Percentiles rank a stretch among this genome's conserved stretches.
These are phyloP conservation scores for Eilema sororculum DNA, from an alignment of 2,888 invertebrate genomes.

Conservation along the genomic window DNA sequence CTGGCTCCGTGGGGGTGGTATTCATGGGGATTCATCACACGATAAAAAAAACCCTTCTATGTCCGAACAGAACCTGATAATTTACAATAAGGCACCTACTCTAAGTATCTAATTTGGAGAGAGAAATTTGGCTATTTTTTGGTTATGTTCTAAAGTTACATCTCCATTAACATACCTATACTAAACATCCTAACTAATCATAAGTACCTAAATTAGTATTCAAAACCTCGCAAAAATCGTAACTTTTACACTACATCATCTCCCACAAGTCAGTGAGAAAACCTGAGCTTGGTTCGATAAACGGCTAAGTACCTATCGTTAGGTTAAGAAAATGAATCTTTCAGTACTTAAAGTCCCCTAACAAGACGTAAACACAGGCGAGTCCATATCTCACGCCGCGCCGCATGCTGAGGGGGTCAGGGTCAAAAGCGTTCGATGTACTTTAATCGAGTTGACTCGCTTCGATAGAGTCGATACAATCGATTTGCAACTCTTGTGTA, in stretches of 20 bases:
- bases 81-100: too few relatives aligned
- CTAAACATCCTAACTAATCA: too few relatives aligned
- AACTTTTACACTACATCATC: not conserved
- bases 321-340: slow-evolving; percentile 38
- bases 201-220: too few relatives aligned
- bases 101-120: not conserved
- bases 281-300: not conserved
- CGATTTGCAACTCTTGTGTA: slow-evolving; percentile 62
- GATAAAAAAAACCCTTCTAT: too few relatives aligned
- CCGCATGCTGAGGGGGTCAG: slow-evolving; percentile 59
- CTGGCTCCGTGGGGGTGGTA: too few relatives aligned
- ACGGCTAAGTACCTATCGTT: slow-evolving; percentile 13
- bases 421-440: slow-evolving; percentile 70
- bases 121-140: too few relatives aligned
- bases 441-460: slow-evolving; percentile 60
- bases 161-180: not conserved
- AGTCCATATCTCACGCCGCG: slow-evolving; percentile 62
- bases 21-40: too few relatives aligned
- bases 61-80: too few relatives aligned
- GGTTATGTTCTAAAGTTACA: too few relatives aligned
- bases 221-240: not conserved
- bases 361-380: slow-evolving; percentile 64
- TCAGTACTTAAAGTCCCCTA: slow-evolving; percentile 34
- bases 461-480: slow-evolving; percentile 60
- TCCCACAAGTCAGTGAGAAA: not conserved